Conservation (phyloP, 53 echinoderm and acorn worm genomes). For the Crossaster papposus region DNA sequence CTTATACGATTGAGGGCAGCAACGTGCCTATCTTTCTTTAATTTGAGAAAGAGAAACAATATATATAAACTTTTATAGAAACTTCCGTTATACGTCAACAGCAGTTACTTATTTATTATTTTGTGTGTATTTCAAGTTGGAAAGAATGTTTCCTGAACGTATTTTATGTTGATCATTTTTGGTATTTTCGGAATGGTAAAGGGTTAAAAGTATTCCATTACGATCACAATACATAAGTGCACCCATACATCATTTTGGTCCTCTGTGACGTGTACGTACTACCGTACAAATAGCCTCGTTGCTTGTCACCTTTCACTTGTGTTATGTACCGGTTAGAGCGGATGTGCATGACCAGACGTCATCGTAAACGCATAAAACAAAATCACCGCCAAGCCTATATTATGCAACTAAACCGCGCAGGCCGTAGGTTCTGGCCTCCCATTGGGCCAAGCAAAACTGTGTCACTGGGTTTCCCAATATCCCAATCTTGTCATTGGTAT, state of each 20-base stretch:
- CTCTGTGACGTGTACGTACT: not conserved
- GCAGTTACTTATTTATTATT: not conserved
- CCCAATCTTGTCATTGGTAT: not conserved
- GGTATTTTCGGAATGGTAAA: not conserved
- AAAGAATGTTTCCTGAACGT: not conserved
- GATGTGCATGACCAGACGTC: slow-evolving; percentile 48
- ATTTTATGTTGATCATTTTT: not conserved
- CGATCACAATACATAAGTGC: not conserved
- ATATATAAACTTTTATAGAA: too few species aligned
- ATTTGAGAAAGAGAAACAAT: not conserved
- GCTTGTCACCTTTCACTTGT: slow-evolving; percentile 37
- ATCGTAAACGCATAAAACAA: slow-evolving; percentile 33
- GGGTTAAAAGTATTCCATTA: not conserved
- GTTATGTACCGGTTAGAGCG: slow-evolving; percentile 20
- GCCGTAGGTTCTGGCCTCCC: slow-evolving; percentile 11
- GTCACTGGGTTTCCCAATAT: slow-evolving; percentile 14
- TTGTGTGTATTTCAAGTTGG: not conserved
- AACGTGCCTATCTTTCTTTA: not conserved
- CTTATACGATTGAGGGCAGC: not conserved
- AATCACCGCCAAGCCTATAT: not conserved
- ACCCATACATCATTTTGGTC: not conserved
- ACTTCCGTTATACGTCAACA: too few species aligned
- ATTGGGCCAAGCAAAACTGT: slow-evolving; percentile 18
- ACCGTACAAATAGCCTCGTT: slow-evolving; percentile 19
- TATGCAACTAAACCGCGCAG: slow-evolving; percentile 17